Evolutionary conservation across 2,113 vertebrate genomes (phyloP), one percentile per base, ranked within the genome.

Genomic region (Climacteris rufus): DNA sequence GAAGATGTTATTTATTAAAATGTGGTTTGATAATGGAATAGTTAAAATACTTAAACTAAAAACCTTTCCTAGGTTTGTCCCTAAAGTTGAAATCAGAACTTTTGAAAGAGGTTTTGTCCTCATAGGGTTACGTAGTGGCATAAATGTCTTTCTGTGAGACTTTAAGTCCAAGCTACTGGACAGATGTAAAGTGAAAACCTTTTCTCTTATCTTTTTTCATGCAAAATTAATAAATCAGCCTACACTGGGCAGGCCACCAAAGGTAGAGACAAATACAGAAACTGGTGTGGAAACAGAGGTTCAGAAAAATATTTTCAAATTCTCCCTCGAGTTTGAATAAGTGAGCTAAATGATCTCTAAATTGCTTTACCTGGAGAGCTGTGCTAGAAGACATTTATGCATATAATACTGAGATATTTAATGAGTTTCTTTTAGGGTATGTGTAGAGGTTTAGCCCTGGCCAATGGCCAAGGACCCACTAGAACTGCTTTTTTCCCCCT

Each of bases 101-200:
- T 79, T 10, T 44, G 0, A 27, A 72, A 30, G 6, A 69, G 5
- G 7, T 47, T 87, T 84, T 61, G 6, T 9, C 60, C 27, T 61
- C 15, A 54, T 11, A 9, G 5, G 17, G 11, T 53, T 10, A 1
- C 9, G 25, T 0, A 44, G 7, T 25, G 18, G 20, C 15, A 53
- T n/a, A 66, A 88, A 37, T 65, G 7, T 66, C 33, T 12, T 12
- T 56, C 37, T 89, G 11, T 66, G 53, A 84, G 23, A 57, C 15
- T 42, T 23, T 7, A 74, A 57, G 42, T 53, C 40, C 60, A 70
- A 90, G 45, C 3, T 57, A 65, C 13, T 40, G 14, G 22, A 31
- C 27, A 61, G 13, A 33, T 13, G 19, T 18, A 57, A 14, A 53
- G 25, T 21, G 77, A 70, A 66, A 50, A 10, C 1, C 0, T 50